These are phyloP conservation scores for Sebastes dallii DNA, from an alignment of 2,797 vertebrate species.

Conservation along the genomic window DNA sequence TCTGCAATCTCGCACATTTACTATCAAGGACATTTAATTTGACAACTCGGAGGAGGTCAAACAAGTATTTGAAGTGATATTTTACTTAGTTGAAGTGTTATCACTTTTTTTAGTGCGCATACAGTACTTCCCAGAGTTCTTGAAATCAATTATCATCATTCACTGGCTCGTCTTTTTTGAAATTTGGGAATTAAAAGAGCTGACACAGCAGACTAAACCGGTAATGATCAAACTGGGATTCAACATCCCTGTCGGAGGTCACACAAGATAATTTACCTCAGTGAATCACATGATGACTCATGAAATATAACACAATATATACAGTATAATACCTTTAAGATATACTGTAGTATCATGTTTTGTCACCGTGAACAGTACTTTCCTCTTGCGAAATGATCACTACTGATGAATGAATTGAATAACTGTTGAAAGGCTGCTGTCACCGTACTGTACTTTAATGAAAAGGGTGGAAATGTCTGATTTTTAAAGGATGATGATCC, in stretches of 20 bases:
- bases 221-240: background rate
- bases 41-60: slow-evolving; percentile 47
- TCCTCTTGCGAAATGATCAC: too few relatives aligned
- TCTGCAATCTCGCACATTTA: background rate
- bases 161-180: background rate
- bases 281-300: background rate
- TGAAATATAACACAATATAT: background rate
- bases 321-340: background rate
- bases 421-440: background rate
- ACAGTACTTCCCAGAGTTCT: background rate
- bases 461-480: background rate
- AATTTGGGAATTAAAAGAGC: background rate
- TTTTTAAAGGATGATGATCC: background rate
- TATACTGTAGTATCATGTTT: background rate
- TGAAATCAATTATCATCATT: background rate
- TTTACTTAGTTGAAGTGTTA: slow-evolving; percentile 2
- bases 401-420: background rate
- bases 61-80: slow-evolving; percentile 29
- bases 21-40: slow-evolving; percentile 19
- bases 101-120: background rate
- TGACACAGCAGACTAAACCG: background rate
- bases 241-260: background rate
- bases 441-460: background rate
- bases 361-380: background rate
- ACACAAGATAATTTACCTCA: background rate